A percentile compares a stretch with the other conserved stretches of the same genome.
Evolutionary conservation across 2,113 vertebrate genomes (phyloP).

Genomic region (Prietella phreatophila): DNA sequence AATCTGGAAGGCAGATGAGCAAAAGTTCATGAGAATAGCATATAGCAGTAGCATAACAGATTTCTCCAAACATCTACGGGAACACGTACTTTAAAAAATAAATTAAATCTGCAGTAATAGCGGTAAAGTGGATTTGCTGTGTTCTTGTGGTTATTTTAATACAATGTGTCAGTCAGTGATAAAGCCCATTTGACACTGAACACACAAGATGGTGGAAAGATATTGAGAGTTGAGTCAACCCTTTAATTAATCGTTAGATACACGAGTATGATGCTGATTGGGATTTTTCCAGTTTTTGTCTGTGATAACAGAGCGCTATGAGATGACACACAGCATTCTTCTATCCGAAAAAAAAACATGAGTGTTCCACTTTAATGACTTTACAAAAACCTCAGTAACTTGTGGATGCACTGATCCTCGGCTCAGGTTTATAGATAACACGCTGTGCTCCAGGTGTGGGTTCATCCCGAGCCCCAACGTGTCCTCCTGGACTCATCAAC

Average conservation of each 20-base stretch:
- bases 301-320: neutral
- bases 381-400: neutral
- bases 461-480: neutral
- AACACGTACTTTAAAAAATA: neutral
- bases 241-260: neutral
- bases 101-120: neutral
- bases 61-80: neutral
- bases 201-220: neutral
- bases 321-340: neutral
- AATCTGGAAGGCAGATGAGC: neutral
- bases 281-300: neutral
- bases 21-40: neutral
- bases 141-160: neutral
- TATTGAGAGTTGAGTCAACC: neutral
- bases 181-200: neutral
- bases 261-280: neutral
- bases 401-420: neutral
- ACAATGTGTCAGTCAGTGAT: neutral
- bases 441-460: neutral
- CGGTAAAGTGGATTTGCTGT: neutral
- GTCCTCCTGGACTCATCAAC: neutral
- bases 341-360: neutral
- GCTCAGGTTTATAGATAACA: neutral
- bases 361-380: neutral
- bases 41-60: neutral